Percentiles rank a stretch among this genome's conserved stretches.
These are phyloP conservation scores for Penaeus vannamei DNA, from an alignment of 1,140 invertebrate species.

Conservation along the genomic window DNA sequence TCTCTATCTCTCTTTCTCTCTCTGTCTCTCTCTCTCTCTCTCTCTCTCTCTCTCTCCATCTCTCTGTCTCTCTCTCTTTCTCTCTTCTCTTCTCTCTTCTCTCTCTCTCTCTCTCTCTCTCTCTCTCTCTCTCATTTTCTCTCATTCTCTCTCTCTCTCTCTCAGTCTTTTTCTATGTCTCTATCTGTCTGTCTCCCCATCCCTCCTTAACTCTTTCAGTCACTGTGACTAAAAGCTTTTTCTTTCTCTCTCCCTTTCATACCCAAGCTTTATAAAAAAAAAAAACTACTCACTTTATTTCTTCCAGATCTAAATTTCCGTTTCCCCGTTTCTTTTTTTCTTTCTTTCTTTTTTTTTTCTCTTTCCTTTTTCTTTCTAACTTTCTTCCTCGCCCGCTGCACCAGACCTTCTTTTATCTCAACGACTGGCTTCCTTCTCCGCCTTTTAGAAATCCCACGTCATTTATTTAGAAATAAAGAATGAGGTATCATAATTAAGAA, in stretches of 20 bases:
- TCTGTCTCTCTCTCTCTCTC: neutral
- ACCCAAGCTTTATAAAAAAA: neutral
- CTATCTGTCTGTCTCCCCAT: neutral
- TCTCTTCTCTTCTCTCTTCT: neutral
- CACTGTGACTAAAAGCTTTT: neutral
- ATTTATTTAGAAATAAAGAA: no score
- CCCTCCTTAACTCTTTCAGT: neutral
- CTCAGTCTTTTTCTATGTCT: neutral
- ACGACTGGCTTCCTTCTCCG: no score
- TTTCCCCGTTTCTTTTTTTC: neutral
- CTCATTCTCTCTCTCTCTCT: no score
- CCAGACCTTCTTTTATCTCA: neutral
- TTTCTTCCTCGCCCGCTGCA: neutral
- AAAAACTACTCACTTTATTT: neutral
- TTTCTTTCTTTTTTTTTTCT: neutral
- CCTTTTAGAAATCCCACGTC: no score
- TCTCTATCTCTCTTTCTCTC: neutral
- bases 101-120: neutral
- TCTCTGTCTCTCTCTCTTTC: neutral
- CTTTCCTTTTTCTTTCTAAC: neutral
- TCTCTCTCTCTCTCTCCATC: neutral
- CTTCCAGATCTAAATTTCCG: neutral
- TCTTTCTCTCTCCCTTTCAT: neutral
- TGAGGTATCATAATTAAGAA: no score
- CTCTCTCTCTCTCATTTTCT: neutral